Conservation (phyloP, 2,888 invertebrate species). For the Apamea sordens region DNA sequence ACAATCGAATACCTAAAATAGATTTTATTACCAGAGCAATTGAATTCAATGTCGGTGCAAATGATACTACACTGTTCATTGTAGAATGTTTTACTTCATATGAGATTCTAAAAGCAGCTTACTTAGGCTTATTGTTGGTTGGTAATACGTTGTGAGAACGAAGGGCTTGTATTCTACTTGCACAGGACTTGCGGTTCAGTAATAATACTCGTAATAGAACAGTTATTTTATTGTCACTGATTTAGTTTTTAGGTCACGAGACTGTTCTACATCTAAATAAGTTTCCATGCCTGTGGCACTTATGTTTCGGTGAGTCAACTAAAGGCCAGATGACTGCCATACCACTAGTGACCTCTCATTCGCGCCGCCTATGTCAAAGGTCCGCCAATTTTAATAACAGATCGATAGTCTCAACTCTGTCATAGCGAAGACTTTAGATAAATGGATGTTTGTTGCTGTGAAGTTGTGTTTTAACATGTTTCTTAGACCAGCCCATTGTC, state of each 20-base stretch:
- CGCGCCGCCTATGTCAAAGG: constrained; percentile 39
- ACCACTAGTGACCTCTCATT: constrained; percentile 48
- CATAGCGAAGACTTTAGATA: constrained; percentile 30
- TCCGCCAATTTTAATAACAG: constrained; percentile 45
- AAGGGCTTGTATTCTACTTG: constrained; percentile 70
- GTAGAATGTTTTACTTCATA: constrained; percentile 73
- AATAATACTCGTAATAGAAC: constrained; percentile 73
- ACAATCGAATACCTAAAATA: constrained; percentile 85
- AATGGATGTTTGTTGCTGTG: constrained; percentile 43
- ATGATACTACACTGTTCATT: constrained; percentile 77
- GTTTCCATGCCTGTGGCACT: constrained; percentile 39
- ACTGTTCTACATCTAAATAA: constrained; percentile 22
- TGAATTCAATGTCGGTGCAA: constrained; percentile 85
- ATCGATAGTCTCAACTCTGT: constrained; percentile 37
- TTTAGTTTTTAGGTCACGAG: constrained; percentile 59
- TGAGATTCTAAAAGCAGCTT: constrained; percentile 74
- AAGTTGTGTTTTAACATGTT: constrained; percentile 60
- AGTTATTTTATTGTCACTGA: constrained; percentile 68
- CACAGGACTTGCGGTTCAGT: constrained; percentile 76
- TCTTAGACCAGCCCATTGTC: constrained; percentile 59
- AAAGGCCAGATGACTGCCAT: constrained; percentile 41
- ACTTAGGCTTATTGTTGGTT: constrained; percentile 75
- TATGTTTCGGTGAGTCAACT: constrained; percentile 29
- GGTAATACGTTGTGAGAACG: constrained; percentile 64
- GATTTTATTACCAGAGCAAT: constrained; percentile 85